These are phyloP conservation scores for Pseudonaja textilis DNA, from an alignment of 2,113 vertebrate genomes.

Conservation along the genomic window DNA sequence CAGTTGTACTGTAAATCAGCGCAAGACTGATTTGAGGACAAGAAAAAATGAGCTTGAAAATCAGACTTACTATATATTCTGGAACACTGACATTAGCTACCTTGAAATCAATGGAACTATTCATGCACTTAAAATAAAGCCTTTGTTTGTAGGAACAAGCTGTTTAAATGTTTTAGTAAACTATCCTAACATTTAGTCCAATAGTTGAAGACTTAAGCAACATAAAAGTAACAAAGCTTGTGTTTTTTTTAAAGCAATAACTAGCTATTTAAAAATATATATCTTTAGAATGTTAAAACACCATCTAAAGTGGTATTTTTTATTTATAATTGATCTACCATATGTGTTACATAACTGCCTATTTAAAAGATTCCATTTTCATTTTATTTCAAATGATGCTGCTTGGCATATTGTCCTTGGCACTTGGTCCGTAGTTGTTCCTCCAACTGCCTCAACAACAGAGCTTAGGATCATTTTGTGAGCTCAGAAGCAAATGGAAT, in stretches of 20 bases:
- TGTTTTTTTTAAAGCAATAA: fast-evolving
- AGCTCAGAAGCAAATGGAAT: constrained; percentile 33
- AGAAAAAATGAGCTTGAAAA: constrained; percentile 13
- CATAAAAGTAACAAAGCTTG: not conserved
- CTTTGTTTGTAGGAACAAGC: constrained; percentile 2
- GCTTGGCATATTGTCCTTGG: constrained; percentile 23
- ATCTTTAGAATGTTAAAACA: not conserved
- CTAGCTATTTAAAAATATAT: not conserved
- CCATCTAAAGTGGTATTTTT: not conserved
- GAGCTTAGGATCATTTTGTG: constrained; percentile 54
- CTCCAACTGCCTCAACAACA: constrained; percentile 34
- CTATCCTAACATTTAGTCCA: not conserved
- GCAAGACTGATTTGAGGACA: not conserved
- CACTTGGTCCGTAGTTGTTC: constrained; percentile 15
- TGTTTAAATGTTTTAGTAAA: constrained; percentile 25
- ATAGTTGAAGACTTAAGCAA: not conserved
- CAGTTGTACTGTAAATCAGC: not conserved
- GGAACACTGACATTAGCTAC: constrained; percentile 13
- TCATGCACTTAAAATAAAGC: constrained; percentile 18
- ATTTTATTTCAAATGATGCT: constrained; percentile 39
- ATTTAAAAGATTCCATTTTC: not conserved
- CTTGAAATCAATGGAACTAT: constrained; percentile 20
- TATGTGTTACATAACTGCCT: not conserved
- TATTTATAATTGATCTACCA: not conserved
- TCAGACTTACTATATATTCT: constrained; percentile 7